Percentiles rank a stretch among this genome's conserved stretches.
phyloP scores from a whole-genome alignment of 2,113 vertebrate genomes.

The Alligator sinensis region DNA sequence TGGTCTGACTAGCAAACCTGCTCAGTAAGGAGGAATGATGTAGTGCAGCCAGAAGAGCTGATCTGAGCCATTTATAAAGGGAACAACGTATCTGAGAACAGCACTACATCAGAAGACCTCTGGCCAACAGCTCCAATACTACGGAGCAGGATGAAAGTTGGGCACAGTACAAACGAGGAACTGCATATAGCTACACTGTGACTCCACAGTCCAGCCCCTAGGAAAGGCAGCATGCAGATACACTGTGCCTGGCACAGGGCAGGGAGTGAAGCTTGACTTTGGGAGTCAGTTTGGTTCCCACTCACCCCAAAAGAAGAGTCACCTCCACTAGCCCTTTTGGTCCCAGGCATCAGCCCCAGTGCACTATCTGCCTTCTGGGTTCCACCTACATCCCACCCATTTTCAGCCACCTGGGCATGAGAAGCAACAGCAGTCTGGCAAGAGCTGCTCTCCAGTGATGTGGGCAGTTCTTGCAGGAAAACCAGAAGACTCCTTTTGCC shows the following conservation, averaged over 20 bases:
- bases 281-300: neutral
- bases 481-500: neutral
- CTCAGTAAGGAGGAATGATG: too few species aligned
- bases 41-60: too few species aligned
- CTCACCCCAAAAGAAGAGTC: neutral
- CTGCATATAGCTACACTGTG: neutral
- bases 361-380: neutral
- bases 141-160: neutral
- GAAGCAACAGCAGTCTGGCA: neutral
- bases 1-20: too few species aligned
- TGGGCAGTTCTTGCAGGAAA: neutral
- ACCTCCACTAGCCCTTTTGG: neutral
- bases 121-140: neutral
- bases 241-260: neutral
- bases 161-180: neutral
- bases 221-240: neutral
- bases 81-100: neutral
- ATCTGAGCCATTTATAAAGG: neutral
- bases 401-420: neutral
- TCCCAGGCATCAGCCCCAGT: neutral
- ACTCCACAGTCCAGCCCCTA: neutral
- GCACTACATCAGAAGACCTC: neutral
- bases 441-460: neutral
- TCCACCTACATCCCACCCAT: neutral
- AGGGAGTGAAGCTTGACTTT: neutral